A percentile compares a stretch with the other conserved stretches of the same genome.
These are phyloP conservation scores for Progne subis DNA, from an alignment of 2,113 vertebrate species.

Conservation along the genomic window DNA sequence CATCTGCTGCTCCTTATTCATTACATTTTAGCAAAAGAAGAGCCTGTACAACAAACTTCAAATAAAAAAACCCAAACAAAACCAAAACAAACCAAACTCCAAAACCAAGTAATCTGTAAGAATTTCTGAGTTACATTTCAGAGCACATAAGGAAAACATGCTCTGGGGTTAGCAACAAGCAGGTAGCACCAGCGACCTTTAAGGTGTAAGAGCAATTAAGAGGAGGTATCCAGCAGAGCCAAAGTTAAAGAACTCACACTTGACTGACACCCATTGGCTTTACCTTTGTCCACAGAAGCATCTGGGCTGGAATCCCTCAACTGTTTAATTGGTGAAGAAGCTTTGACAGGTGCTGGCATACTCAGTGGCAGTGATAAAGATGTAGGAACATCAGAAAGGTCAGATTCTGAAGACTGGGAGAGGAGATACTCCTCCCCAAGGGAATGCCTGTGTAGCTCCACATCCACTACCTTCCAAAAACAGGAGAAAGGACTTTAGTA, in stretches of 20 bases:
- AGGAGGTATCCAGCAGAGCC: neutral
- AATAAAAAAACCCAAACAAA: neutral
- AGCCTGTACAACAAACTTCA: neutral
- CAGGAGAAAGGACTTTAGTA: neutral
- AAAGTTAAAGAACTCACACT: neutral
- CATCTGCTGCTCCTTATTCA: neutral
- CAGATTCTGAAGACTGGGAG: slow-evolving; percentile 76
- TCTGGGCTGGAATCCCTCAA: slow-evolving; percentile 73
- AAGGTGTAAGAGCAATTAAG: neutral
- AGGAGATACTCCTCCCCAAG: slow-evolving; percentile 86
- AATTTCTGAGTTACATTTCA: neutral
- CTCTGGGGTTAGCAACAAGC: neutral
- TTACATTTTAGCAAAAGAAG: neutral
- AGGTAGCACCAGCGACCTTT: neutral
- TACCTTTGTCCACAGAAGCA: slow-evolving; percentile 86
- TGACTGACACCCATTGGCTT: neutral
- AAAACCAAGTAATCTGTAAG: neutral
- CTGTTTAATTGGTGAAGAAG: slow-evolving; percentile 80
- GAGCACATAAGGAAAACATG: neutral
- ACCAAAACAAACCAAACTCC: neutral
- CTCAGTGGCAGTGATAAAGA: slow-evolving; percentile 67
- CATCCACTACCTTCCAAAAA: slow-evolving; percentile 90
- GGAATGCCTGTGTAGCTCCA: slow-evolving; percentile 92
- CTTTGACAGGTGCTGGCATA: slow-evolving; percentile 76
- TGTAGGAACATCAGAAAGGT: slow-evolving; percentile 70